Evolutionary conservation across 2,888 invertebrate genomes (phyloP).

Genomic region (Rhagonycha fulva): DNA sequence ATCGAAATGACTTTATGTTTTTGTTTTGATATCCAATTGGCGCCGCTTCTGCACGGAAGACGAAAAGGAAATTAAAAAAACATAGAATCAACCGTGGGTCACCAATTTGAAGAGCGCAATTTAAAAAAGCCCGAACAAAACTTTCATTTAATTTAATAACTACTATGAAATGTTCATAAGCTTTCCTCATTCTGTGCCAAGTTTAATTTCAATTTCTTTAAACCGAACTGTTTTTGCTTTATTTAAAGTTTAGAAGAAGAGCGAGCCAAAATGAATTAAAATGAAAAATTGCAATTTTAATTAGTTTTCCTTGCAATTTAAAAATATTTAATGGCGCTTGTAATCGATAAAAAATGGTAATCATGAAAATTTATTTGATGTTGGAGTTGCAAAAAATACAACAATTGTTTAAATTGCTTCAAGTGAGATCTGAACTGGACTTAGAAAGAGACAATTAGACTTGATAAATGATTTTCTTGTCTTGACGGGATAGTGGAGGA

Average conservation of each 20-base stretch:
- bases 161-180: neutral
- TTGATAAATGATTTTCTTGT: constrained; percentile 52
- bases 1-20: neutral
- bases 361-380: neutral
- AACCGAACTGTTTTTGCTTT: neutral
- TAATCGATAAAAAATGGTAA: neutral
- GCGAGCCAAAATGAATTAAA: constrained; percentile 24
- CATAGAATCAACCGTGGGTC: neutral
- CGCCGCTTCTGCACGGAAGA: neutral
- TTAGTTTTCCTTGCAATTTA: constrained; percentile 12
- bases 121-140: neutral
- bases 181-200: neutral
- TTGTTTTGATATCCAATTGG: neutral
- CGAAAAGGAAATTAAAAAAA: neutral
- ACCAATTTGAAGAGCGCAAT: neutral
- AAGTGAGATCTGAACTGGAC: constrained; percentile 41
- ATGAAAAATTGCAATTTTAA: constrained; percentile 25
- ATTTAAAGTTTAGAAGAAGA: constrained; percentile 5
- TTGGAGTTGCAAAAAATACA: constrained; percentile 20
- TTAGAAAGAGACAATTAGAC: constrained; percentile 51
- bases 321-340: neutral
- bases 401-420: constrained; percentile 28
- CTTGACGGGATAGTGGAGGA: constrained; percentile 32
- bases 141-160: neutral
- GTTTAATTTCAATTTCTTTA: neutral